Evolutionary conservation across 2,113 vertebrate species (phyloP).

Genomic region (Myiozetetes cayanensis): DNA sequence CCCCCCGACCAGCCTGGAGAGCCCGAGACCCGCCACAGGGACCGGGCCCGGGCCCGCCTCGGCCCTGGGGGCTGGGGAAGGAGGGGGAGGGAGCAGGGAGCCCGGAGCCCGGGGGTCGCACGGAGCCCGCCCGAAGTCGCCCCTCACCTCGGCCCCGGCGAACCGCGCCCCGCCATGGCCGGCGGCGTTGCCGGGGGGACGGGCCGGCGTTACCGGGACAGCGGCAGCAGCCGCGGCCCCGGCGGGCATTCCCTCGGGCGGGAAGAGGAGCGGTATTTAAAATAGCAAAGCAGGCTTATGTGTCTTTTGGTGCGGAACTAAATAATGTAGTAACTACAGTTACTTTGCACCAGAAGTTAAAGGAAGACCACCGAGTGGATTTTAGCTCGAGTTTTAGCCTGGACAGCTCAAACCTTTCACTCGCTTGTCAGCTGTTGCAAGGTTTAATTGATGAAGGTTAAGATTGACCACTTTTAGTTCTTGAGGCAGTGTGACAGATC

Average conservation of each 20-base stretch:
- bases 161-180: neutral
- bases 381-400: neutral
- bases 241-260: fast-evolving
- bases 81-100: neutral
- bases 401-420: neutral
- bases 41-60: too few species aligned
- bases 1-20: fast-evolving
- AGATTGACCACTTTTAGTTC: neutral
- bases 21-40: fast-evolving
- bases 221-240: neutral
- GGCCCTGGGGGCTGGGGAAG: too few species aligned
- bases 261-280: neutral
- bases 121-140: neutral
- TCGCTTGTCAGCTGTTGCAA: neutral
- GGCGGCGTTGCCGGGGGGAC: slow-evolving; percentile 20
- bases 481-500: neutral
- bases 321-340: neutral
- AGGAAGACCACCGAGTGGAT: neutral
- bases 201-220: neutral
- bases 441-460: neutral
- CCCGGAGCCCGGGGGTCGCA: neutral
- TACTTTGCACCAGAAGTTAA: neutral
- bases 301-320: neutral
- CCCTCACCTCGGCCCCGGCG: neutral
- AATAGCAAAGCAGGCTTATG: fast-evolving